A percentile compares a stretch with the other conserved stretches of the same genome.
Evolutionary conservation across 1,140 invertebrate species (phyloP).

Genomic region (Plodia interpunctella): DNA sequence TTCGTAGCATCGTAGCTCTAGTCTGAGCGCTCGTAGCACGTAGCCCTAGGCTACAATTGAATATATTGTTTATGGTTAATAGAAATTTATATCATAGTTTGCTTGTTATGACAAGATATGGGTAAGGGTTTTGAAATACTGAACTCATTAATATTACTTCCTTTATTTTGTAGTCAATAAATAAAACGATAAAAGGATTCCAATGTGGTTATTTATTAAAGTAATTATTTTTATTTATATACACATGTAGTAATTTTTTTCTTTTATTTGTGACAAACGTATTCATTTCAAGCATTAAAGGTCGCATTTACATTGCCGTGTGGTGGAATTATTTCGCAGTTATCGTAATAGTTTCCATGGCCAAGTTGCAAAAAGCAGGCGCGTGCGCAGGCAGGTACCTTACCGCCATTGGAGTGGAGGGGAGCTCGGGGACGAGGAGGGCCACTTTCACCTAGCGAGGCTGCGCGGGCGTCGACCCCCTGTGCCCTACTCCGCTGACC

Average conservation of each 20-base stretch:
- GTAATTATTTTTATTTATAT: too few species aligned
- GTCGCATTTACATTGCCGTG: slow-evolving; percentile 12
- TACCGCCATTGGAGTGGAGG: slow-evolving; percentile 48
- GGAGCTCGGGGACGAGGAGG: slow-evolving; percentile 54
- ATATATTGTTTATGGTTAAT: too few species aligned
- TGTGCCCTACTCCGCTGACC: slow-evolving; percentile 72
- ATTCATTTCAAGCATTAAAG: too few species aligned
- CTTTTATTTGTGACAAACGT: too few species aligned
- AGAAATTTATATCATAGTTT: too few species aligned
- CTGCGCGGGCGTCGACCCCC: slow-evolving; percentile 72
- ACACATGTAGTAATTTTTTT: too few species aligned
- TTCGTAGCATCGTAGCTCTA: background rate
- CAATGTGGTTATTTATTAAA: too few species aligned
- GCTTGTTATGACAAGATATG: too few species aligned
- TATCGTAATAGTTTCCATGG: slow-evolving; percentile 68
- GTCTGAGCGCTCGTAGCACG: background rate
- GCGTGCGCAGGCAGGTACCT: slow-evolving; percentile 65
- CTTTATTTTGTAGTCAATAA: too few species aligned
- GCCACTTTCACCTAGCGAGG: slow-evolving; percentile 72
- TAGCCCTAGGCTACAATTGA: background rate
- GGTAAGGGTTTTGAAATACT: too few species aligned
- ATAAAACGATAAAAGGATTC: too few species aligned
- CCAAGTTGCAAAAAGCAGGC: slow-evolving; percentile 72
- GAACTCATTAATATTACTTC: too few species aligned
- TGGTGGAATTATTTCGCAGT: slow-evolving; percentile 60